A percentile compares a stretch with the other conserved stretches of the same genome.
phyloP scores from a whole-genome alignment of 2,113 vertebrate species.

The Cinclus mexicanus region DNA sequence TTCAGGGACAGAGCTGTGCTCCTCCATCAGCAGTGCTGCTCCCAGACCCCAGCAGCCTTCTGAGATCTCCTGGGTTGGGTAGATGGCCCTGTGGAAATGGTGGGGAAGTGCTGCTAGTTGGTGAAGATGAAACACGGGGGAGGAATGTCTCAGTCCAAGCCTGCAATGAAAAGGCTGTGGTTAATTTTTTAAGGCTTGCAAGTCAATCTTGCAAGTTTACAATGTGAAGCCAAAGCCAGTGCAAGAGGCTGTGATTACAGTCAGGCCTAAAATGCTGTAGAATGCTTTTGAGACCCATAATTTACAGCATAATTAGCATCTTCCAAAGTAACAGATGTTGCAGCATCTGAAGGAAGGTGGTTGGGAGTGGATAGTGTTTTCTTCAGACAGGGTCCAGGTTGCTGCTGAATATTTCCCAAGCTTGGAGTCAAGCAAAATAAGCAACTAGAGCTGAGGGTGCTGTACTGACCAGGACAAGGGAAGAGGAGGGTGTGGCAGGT shows the following conservation, averaged over 20 bases:
- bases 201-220: background rate
- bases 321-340: background rate
- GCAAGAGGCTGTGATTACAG: background rate
- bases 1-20: accelerated
- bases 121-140: background rate
- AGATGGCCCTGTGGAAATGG: background rate
- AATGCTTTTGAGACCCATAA: background rate
- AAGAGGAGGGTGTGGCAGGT: background rate
- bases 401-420: background rate
- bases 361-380: background rate
- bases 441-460: background rate
- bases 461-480: background rate
- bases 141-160: background rate
- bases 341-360: background rate
- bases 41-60: background rate
- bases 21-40: background rate
- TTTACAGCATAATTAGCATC: background rate
- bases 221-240: background rate
- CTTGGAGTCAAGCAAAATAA: background rate
- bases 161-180: background rate
- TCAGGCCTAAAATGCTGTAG: background rate
- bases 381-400: background rate
- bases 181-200: background rate
- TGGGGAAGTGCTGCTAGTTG: accelerated
- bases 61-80: background rate